Evolutionary conservation across 2,888 invertebrate species (phyloP).

Genomic region (Bibio marci): DNA sequence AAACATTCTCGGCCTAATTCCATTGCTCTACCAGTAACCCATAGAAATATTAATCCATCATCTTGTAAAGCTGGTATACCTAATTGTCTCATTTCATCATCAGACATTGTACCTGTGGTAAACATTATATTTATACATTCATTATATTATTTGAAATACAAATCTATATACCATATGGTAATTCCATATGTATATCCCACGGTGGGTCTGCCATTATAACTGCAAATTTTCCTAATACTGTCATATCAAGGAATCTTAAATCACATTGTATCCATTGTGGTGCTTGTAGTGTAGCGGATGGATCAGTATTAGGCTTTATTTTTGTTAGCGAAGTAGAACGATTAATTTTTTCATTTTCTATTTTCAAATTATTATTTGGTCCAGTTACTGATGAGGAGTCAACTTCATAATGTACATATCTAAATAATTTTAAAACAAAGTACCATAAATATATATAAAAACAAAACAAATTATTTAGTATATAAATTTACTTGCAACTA

Average conservation of each 20-base stretch:
- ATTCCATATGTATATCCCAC: constrained; percentile 99
- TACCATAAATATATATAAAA: not conserved
- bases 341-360: constrained; percentile 8
- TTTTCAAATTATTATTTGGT: constrained; percentile 12
- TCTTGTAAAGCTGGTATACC: constrained; percentile 90
- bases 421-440: constrained; percentile 16
- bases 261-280: constrained; percentile 98
- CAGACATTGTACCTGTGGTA: constrained; percentile 67
- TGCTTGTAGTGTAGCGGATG: constrained; percentile 56
- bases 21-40: constrained; percentile 80
- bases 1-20: constrained; percentile 91
- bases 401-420: constrained; percentile 95
- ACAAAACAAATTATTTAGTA: not conserved
- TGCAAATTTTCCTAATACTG: constrained; percentile 71
- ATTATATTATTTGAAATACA: not conserved
- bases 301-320: constrained; percentile 21
- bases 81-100: constrained; percentile 93
- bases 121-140: not conserved
- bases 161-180: constrained; percentile 61
- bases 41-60: constrained; percentile 88
- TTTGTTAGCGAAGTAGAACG: constrained; percentile 14
- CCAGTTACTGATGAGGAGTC: constrained; percentile 41
- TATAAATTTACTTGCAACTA: constrained; percentile 61
- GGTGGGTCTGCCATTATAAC: constrained; percentile 99
- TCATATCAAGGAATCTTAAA: constrained; percentile 40